These are phyloP conservation scores for Etheostoma nigrum DNA, from an alignment of 2,797 vertebrate genomes.

Conservation along the genomic window DNA sequence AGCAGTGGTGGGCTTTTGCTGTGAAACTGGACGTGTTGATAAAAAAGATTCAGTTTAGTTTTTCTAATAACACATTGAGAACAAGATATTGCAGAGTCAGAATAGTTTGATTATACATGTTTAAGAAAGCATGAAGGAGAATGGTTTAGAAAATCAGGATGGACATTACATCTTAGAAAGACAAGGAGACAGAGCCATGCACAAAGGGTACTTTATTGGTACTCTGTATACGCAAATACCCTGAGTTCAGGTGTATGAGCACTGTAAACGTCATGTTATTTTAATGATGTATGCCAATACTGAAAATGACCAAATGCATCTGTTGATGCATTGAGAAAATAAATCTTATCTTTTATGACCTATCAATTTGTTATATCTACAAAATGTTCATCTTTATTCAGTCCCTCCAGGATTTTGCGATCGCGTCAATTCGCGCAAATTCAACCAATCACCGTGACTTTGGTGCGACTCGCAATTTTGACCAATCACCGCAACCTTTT, in stretches of 20 bases:
- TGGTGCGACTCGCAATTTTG: no score
- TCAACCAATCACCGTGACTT: no score
- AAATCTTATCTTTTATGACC: neutral
- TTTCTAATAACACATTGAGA: neutral
- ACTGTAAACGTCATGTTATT: neutral
- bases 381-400: no score
- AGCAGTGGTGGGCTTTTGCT: neutral
- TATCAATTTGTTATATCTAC: neutral
- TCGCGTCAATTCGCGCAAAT: no score
- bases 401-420: no score
- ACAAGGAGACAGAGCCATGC: no score
- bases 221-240: no score
- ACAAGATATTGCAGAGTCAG: no score
- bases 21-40: neutral
- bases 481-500: no score
- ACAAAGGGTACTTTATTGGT: neutral
- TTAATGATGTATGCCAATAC: neutral
- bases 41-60: neutral
- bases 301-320: neutral
- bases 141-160: neutral
- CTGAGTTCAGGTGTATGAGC: no score
- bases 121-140: neutral
- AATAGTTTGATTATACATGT: neutral
- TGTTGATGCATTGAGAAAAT: neutral
- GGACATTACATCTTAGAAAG: neutral